Base-by-base conservation (phyloP, 2,888 invertebrate genomes). In the Rotaria socialis region DNA sequence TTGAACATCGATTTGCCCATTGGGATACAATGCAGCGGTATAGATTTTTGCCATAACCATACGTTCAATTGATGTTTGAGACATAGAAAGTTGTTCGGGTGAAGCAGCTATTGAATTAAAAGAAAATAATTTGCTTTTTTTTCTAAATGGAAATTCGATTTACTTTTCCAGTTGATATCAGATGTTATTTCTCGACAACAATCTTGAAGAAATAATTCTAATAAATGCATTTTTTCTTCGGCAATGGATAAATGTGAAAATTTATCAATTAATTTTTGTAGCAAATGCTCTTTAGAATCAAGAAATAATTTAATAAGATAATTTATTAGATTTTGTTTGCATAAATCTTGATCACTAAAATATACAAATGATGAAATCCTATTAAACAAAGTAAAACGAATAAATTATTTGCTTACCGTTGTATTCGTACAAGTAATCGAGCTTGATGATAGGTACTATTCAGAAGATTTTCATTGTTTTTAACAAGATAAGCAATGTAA, bases 1-100 rank as follows among this genome's bases (percentile, higher is more conserved):
- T 47, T 95, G 94, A 88, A 96, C 93, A 92, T 99, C 98, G 0
- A 95, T 96, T 91, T 98, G 98, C 7, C 96, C 96, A 90, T 98
- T 97, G 11, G 98, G 98, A 92, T 96, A 97, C 91, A 99, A 93
- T 85, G 97, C 96, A 90, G 95, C 94, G 74, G 94, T 93, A 92
- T 98, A 98, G 86, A 98, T 94, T 52, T 95, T 93, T 85, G 95
- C 95, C 93, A 97, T 95, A 14, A 97, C 94, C n/a, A 94, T 94
- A 84, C 96, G 93, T 91, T 98, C 97, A 88, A 98, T 94, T 8
- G 95, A 95, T 87, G 94, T 92, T 89, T 94, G 94, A 0, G 95
- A 95, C 89, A 94, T 93, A 87, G 94, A 94, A 52, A 80, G n/a
- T 52, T 80, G 85, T 86, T 27, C 52, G 4, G 41, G 85, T 11